Conservation (phyloP, 1,140 invertebrate species). For the Ceratosolen fusciceps region DNA sequence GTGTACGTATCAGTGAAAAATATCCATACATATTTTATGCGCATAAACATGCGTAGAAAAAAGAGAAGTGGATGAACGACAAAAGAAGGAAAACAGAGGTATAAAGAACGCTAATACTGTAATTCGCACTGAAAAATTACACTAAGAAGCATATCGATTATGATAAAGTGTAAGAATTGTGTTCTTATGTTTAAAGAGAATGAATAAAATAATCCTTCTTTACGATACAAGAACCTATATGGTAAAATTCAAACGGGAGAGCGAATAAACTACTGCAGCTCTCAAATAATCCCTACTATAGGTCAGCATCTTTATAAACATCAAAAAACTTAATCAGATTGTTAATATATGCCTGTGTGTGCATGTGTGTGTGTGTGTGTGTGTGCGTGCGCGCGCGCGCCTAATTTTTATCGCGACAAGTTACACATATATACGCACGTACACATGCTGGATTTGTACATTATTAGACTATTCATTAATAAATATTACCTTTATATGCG, state of each 20-base stretch:
- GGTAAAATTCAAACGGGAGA: conserved; percentile 13
- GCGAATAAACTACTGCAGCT: conserved; percentile 16
- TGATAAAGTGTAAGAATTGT: neutral
- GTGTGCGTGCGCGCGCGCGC: too few relatives aligned
- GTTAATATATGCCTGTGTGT: conserved; percentile 16
- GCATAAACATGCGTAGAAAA: conserved; percentile 5
- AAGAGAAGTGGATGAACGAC: neutral
- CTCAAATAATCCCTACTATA: conserved; percentile 16
- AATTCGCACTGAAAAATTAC: conserved; percentile 42
- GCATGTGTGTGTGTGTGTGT: too few relatives aligned
- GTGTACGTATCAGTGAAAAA: too few relatives aligned
- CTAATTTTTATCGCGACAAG: conserved; percentile 27
- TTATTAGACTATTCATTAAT: conserved; percentile 48
- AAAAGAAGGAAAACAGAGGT: neutral
- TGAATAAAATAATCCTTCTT: conserved; percentile 7
- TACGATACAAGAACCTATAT: neutral
- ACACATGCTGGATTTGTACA: conserved; percentile 41
- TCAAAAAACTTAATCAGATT: neutral
- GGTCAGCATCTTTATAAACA: neutral
- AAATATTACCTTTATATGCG: conserved; percentile 49
- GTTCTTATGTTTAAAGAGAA: neutral
- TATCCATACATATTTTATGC: conserved; percentile 27
- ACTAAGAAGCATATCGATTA: conserved; percentile 37
- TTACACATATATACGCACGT: too few relatives aligned
- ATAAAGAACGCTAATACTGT: conserved; percentile 45